Evolutionary conservation across 2,797 vertebrate genomes (phyloP).

Genomic region (Semotilus atromaculatus): DNA sequence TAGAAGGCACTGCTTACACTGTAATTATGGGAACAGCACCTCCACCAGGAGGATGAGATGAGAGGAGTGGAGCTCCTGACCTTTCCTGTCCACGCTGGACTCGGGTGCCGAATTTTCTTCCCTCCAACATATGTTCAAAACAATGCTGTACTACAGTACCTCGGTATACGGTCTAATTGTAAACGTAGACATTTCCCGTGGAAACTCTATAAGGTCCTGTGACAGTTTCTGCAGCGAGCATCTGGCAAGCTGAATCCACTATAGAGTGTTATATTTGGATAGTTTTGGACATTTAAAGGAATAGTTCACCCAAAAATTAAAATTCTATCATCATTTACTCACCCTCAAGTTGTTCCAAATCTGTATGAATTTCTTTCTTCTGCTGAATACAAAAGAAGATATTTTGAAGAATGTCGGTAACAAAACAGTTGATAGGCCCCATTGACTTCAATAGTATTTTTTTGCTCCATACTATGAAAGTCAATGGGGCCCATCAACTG

Average conservation of each 20-base stretch:
- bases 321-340: too few species aligned
- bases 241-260: not conserved
- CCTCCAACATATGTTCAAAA: not conserved
- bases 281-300: not conserved
- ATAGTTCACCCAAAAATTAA: not conserved
- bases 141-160: not conserved
- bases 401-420: too few species aligned
- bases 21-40: slow-evolving; percentile 68
- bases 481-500: too few species aligned
- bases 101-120: slow-evolving; percentile 34
- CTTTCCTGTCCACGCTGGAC: slow-evolving; percentile 42
- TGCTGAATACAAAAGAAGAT: not conserved
- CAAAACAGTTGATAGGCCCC: not conserved
- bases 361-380: not conserved
- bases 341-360: too few species aligned
- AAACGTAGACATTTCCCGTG: too few species aligned
- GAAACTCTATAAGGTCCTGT: not conserved
- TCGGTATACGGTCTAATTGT: not conserved
- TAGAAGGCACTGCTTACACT: slow-evolving; percentile 68
- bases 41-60: slow-evolving; percentile 25
- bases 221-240: not conserved
- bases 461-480: too few species aligned
- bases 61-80: slow-evolving; percentile 7
- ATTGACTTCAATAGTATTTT: not conserved
- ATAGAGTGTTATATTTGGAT: not conserved